These are phyloP conservation scores for Cremastobaeus sp. DNA, from an alignment of 2,888 invertebrate species.

Conservation along the genomic window DNA sequence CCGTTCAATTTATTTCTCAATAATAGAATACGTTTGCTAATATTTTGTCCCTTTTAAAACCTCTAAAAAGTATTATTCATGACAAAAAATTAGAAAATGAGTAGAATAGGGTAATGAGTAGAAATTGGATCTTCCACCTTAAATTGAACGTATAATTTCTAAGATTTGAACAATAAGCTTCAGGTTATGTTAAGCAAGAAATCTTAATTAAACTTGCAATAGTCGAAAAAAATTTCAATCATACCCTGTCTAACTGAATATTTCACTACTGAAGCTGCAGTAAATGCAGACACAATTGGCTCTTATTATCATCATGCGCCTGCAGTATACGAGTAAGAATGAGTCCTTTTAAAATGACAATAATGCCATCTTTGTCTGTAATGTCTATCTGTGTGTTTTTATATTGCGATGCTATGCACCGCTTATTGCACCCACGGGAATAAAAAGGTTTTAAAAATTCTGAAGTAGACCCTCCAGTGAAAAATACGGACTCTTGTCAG, in stretches of 20 bases:
- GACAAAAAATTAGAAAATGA: too few relatives aligned
- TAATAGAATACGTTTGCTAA: too few relatives aligned
- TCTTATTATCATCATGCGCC: conserved; percentile 44
- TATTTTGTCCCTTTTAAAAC: too few relatives aligned
- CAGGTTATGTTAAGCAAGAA: too few relatives aligned
- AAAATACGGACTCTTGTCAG: conserved; percentile 28
- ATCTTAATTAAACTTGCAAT: too few relatives aligned
- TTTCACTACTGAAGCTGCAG: conserved; percentile 14
- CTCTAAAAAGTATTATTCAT: too few relatives aligned
- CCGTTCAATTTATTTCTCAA: too few relatives aligned
- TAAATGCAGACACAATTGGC: conserved; percentile 47
- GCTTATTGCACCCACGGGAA: conserved; percentile 50
- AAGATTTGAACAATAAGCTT: too few relatives aligned
- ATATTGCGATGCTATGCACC: conserved; percentile 41
- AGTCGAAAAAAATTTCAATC: conserved; percentile 6
- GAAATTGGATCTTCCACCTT: too few relatives aligned
- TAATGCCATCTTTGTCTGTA: conserved; percentile 41
- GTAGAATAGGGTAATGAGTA: too few relatives aligned
- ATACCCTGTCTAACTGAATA: conserved; percentile 23
- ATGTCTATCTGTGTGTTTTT: conserved; percentile 44
- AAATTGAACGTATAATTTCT: too few relatives aligned
- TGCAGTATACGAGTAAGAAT: conserved; percentile 16
- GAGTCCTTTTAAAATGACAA: conserved; percentile 48
- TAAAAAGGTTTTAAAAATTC: conserved; percentile 42
- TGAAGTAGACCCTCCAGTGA: conserved; percentile 22